These are phyloP conservation scores for Orthosia cruda DNA, from an alignment of 2,888 invertebrate genomes.

Conservation along the genomic window DNA sequence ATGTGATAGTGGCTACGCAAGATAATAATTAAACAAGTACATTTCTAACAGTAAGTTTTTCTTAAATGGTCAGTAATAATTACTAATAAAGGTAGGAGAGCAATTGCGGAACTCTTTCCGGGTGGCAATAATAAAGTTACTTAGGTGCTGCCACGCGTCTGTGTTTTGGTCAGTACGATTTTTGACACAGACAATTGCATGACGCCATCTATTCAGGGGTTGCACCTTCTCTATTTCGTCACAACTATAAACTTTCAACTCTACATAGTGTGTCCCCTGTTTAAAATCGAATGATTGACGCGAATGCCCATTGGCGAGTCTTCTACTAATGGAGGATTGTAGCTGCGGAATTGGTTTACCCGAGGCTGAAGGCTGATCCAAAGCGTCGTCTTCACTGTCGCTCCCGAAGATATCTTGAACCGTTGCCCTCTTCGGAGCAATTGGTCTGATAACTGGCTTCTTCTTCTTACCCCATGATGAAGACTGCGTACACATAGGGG, in stretches of 20 bases:
- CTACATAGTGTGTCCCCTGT: no score
- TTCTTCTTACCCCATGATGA: background rate
- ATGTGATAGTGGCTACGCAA: no score
- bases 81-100: background rate
- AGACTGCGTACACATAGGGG: background rate
- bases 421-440: background rate
- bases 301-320: background rate
- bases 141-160: background rate
- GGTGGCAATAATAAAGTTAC: background rate
- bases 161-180: background rate
- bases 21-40: background rate
- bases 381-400: background rate
- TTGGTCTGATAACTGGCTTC: slow-evolving; percentile 1
- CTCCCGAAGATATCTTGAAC: background rate
- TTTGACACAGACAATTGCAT: background rate
- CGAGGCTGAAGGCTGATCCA: background rate
- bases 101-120: background rate
- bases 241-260: background rate
- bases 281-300: background rate
- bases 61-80: background rate
- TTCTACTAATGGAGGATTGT: background rate
- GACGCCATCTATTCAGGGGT: background rate
- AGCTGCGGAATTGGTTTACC: background rate
- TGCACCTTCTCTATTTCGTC: background rate
- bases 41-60: background rate